Evolutionary conservation across 35 echinoderm and acorn worm species (phyloP).

Genomic region (Lytechinus pictus): DNA sequence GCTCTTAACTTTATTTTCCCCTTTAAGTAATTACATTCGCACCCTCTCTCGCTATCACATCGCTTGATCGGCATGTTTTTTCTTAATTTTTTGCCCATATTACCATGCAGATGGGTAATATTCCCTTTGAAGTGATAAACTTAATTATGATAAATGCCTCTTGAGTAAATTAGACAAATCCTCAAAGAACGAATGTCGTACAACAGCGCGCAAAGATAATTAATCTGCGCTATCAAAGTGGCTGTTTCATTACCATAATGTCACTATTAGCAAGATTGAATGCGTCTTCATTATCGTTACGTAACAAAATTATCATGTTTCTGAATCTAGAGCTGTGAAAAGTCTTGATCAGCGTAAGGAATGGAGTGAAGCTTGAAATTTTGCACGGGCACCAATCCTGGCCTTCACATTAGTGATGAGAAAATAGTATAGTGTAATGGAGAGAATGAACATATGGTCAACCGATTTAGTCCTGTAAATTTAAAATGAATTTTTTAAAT

Average conservation of each 20-base stretch:
- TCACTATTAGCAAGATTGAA: conserved; percentile 11
- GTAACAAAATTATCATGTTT: background rate
- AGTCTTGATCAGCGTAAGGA: background rate
- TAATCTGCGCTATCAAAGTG: background rate
- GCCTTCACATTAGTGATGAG: background rate
- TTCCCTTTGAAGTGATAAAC: background rate
- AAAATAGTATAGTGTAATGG: background rate
- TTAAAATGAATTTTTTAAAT: background rate
- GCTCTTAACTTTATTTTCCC: no score
- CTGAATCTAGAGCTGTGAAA: background rate
- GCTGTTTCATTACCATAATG: background rate
- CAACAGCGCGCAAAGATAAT: background rate
- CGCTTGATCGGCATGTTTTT: background rate
- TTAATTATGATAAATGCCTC: background rate
- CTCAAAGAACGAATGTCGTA: background rate
- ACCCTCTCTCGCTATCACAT: background rate
- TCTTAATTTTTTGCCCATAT: background rate
- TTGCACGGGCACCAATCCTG: background rate
- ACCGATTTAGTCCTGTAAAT: background rate
- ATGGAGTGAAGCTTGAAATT: background rate
- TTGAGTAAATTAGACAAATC: background rate
- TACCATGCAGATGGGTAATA: background rate
- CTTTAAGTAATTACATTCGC: background rate
- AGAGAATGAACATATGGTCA: background rate
- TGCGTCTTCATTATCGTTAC: background rate